phyloP scores from a whole-genome alignment of 2,113 vertebrate genomes.

The Amphiprion percula region DNA sequence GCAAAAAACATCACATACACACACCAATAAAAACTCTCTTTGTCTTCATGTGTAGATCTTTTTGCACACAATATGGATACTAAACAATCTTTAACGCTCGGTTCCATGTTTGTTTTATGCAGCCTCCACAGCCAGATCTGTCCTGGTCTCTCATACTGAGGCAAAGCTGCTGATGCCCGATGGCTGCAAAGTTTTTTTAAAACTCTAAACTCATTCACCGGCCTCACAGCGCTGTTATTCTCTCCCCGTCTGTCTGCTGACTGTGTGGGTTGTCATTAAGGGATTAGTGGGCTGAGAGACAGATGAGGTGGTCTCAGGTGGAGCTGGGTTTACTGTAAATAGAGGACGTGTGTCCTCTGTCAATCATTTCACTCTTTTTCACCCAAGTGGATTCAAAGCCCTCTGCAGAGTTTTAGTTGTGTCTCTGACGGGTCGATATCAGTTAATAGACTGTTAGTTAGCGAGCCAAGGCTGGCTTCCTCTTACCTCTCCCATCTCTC shows the following conservation, averaged over 20 bases:
- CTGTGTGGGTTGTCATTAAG: constrained; percentile 62
- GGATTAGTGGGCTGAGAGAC: constrained; percentile 67
- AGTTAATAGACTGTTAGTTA: constrained; percentile 25
- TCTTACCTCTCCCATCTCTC: constrained; percentile 68
- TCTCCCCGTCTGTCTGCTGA: constrained; percentile 38
- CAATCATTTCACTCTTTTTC: constrained; percentile 41
- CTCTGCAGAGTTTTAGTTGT: constrained; percentile 10
- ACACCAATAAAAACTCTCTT: constrained; percentile 24
- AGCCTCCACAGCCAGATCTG: background rate
- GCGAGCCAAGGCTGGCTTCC: constrained; percentile 51
- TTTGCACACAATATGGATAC: background rate
- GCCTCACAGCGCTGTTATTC: background rate
- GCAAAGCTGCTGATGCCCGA: background rate
- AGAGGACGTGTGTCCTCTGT: constrained; percentile 56
- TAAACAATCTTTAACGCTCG: constrained; percentile 18
- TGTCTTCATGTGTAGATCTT: constrained; percentile 7
- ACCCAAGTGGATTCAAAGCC: background rate
- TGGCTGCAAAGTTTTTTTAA: background rate
- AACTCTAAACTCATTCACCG: background rate
- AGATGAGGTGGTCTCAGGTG: constrained; percentile 47
- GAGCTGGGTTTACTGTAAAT: constrained; percentile 48
- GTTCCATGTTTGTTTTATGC: background rate
- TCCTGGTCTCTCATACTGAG: background rate
- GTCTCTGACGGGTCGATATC: background rate
- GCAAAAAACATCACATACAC: constrained; percentile 9